Evolutionary conservation across 2,888 invertebrate species (phyloP).

Genomic region (Carterocephalus palaemon): DNA sequence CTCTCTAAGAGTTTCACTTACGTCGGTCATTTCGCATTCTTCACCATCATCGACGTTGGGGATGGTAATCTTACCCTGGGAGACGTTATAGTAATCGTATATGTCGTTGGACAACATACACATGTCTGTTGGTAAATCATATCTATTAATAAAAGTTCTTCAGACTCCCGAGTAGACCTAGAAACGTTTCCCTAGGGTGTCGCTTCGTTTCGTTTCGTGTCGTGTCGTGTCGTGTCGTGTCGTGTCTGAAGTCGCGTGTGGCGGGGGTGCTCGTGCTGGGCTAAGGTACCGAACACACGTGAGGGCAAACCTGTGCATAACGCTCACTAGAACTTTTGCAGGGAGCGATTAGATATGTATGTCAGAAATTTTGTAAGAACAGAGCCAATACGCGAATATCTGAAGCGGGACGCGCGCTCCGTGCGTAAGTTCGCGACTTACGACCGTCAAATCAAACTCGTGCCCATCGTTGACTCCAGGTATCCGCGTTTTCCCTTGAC

Average conservation of each 20-base stretch:
- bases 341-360: conserved; percentile 65
- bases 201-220: conserved; percentile 49
- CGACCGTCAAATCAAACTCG: conserved; percentile 92
- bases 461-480: conserved; percentile 96
- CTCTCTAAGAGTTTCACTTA: conserved; percentile 79
- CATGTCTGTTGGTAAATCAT: conserved; percentile 81
- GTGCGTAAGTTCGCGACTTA: conserved; percentile 81
- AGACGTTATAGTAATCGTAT: conserved; percentile 94
- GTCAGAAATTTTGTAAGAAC: conserved; percentile 58
- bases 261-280: conserved; percentile 62
- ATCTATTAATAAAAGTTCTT: conserved; percentile 37
- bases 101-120: conserved; percentile 92
- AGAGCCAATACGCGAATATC: conserved; percentile 51
- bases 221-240: conserved; percentile 44
- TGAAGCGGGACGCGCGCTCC: conserved; percentile 68
- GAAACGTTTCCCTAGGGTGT: conserved; percentile 30
- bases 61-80: conserved; percentile 98
- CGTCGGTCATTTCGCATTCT: conserved; percentile 92
- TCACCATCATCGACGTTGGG: conserved; percentile 97
- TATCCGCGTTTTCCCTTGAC: conserved; percentile 96
- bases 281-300: conserved; percentile 40
- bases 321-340: conserved; percentile 64
- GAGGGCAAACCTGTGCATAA: conserved; percentile 62
- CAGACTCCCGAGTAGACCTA: conserved; percentile 25
- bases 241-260: conserved; percentile 47